Base-by-base conservation (phyloP, 2,113 vertebrate species). In the Silurus asotus region DNA sequence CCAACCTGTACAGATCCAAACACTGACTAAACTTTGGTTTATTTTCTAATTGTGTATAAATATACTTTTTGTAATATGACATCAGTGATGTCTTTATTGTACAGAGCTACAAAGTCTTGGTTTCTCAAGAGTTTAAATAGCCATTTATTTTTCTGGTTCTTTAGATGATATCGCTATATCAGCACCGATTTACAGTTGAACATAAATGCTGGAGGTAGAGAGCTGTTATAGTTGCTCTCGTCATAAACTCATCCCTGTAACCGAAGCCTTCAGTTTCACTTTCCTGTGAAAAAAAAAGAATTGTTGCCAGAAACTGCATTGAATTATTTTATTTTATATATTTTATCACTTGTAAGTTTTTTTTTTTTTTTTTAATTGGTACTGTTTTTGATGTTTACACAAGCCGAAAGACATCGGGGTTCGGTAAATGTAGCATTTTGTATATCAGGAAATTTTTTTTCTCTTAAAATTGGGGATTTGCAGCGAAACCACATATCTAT, bases 11-110 rank as follows among this genome's bases (percentile, higher is more conserved):
- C 91, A 93, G 93, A 94, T 89, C 92, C 96, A 96, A 96, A 97
- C 96, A 97, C 98, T 97, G 97, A 98, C 96, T 97, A 96, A 97
- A 97, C 97, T 95, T 96, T 95, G 92, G 93, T 96, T 96, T 95
- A 93, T 93, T 95, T 95, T 93, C 70, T 70, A 78, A 87, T 89
- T 91, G 84, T 92, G 92, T 93, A 94, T 93, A 89, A 91, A 82
- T 87, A 74, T 88, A 83, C 86, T 67, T 81, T 80, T 94, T 95
- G 94, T 95, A 95, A 94, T 99, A 98, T 98, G 98, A 99, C 98
- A 97, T 99, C 98, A 99, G 97, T 99, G 98, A 99, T 99, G 98
- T 99, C 98, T 97, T 91, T 95, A 81, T 96, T 97, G 96, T 97
- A 97, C 96, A 98, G 97, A 97, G 97, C 96, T 97, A 96, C 97